Conservation (phyloP, 1,140 invertebrate species). For the Plectrocnemia conspersa region DNA sequence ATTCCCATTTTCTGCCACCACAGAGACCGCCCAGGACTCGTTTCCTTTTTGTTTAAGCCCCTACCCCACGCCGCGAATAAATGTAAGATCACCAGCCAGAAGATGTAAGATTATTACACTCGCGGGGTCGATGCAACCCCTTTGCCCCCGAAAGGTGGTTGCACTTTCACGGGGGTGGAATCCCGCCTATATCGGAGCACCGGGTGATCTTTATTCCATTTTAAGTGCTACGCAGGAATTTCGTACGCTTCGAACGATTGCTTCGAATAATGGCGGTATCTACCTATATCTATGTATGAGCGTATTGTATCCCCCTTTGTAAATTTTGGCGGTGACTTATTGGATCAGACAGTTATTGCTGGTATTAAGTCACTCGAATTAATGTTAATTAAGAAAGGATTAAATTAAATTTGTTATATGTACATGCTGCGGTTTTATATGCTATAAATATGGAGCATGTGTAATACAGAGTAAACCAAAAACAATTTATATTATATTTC, state of each 20-base stretch:
- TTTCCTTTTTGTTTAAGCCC: neutral
- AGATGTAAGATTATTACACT: conserved; percentile 15
- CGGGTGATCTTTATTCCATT: conserved; percentile 11
- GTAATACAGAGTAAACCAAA: no score
- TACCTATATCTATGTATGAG: conserved; percentile 8
- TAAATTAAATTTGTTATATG: no score
- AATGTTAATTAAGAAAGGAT: neutral
- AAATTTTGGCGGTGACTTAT: neutral
- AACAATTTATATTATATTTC: no score
- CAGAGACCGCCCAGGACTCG: neutral
- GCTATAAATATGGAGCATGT: no score
- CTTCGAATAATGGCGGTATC: neutral
- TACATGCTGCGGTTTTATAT: no score
- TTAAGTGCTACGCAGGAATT: conserved; percentile 7
- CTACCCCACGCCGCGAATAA: neutral
- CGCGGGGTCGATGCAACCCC: neutral
- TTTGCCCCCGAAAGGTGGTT: neutral
- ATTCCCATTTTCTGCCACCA: conserved; percentile 4
- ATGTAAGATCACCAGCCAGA: neutral
- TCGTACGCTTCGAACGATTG: neutral
- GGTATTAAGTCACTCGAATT: neutral
- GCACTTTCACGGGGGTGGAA: neutral
- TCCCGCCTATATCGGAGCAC: neutral
- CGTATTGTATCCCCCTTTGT: neutral
- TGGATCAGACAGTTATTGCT: neutral